A percentile compares a stretch with the other conserved stretches of the same genome.
phyloP scores from a whole-genome alignment of 2,797 vertebrate genomes.

The Acanthis flammea region DNA sequence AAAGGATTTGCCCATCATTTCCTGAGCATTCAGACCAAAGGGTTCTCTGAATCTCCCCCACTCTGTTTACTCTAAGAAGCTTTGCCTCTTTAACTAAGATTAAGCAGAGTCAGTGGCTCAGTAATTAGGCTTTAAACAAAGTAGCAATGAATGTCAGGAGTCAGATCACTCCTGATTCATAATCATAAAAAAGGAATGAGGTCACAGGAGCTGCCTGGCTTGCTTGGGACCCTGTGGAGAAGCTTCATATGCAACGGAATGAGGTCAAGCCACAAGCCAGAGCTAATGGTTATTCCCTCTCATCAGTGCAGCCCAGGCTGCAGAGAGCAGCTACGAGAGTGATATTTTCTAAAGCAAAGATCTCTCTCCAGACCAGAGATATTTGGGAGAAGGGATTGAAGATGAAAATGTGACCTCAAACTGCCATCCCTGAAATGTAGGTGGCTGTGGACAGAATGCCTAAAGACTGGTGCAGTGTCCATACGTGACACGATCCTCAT shows the following conservation, averaged over 20 bases:
- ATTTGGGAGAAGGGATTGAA: not conserved
- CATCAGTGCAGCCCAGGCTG: not conserved
- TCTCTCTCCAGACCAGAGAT: not conserved
- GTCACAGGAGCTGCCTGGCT: not conserved
- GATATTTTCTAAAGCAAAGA: not conserved
- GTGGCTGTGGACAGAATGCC: not conserved
- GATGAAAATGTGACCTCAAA: not conserved
- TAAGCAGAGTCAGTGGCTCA: not conserved
- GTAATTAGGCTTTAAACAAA: slow-evolving; percentile 61
- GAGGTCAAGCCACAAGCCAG: not conserved
- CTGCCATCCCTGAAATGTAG: not conserved
- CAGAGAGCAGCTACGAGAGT: not conserved
- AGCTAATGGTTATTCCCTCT: not conserved
- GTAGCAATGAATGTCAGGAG: not conserved
- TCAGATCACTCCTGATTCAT: slow-evolving; percentile 11
- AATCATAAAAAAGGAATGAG: not conserved
- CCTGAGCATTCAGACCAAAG: not conserved
- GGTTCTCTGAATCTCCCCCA: not conserved
- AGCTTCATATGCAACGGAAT: accelerated
- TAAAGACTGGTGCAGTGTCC: not conserved
- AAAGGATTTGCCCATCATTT: slow-evolving; percentile 1
- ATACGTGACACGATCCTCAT: not conserved
- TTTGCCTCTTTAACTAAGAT: slow-evolving; percentile 60
- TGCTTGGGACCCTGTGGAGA: not conserved
- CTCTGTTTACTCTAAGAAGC: slow-evolving; percentile 46